Conservation (phyloP, 2,113 vertebrate species). For the Pan paniscus region DNA sequence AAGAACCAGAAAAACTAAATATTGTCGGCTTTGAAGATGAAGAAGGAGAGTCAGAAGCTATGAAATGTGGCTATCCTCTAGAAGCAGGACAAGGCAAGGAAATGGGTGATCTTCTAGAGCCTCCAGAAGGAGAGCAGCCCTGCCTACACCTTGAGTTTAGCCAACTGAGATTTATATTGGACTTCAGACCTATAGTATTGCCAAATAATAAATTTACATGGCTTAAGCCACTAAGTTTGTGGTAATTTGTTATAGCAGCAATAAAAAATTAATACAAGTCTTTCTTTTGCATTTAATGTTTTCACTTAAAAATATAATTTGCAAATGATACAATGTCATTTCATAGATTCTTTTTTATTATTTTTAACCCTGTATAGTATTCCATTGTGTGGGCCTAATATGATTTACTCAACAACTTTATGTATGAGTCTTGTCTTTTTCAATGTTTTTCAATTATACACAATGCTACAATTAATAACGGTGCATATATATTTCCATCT, state of each 20-base stretch:
- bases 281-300: neutral
- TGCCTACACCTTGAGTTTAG: neutral
- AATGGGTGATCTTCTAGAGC: neutral
- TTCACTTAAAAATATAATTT: neutral
- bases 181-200: neutral
- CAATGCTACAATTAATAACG: neutral
- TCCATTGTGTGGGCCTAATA: neutral
- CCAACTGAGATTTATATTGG: neutral
- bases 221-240: neutral
- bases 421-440: neutral
- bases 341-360: neutral
- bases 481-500: neutral
- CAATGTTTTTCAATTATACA: neutral
- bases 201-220: neutral
- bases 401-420: neutral
- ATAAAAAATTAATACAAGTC: neutral
- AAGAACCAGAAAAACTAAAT: neutral
- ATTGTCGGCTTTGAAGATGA: neutral
- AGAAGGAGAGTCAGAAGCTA: neutral
- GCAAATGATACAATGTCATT: neutral
- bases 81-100: neutral
- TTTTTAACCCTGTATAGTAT: neutral
- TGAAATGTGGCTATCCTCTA: neutral
- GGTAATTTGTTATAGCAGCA: neutral
- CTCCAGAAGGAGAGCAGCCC: neutral